Base-by-base conservation (phyloP, 2,888 invertebrate genomes). In the Plutella xylostella region DNA sequence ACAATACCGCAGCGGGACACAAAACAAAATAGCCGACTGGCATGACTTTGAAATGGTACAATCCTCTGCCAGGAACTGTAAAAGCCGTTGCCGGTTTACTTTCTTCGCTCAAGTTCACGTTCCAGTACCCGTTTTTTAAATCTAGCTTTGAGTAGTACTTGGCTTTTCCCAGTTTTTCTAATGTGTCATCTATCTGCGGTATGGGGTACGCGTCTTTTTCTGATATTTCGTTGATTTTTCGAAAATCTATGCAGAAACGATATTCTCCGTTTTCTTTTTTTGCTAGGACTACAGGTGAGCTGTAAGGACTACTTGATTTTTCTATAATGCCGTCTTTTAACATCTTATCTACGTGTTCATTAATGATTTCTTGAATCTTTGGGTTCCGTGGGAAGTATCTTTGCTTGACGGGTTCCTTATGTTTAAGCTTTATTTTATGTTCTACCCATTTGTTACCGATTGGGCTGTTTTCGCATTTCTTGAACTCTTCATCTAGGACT, bases 121-220 rank as follows among this genome's bases (percentile, higher is more conserved):
- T 25, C 25, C 25, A 25, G 25, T 25, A 25, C 5, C 25, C 25
- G 25, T 25, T 25, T 25, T 25, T 25, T 11, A 25, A 25, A 11
- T 25, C 25, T 7, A 25, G 25, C 11, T 25, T 25, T 25, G 25
- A 25, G 25, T 7, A 25, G 25, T 25, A 25, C 5, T 25, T 25
- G 6, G 58, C 57, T 12, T 46, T 42, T 12, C 52, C 41, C 1
- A 61, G 30, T 30, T 30, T 53, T n/a, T 58, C 54, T 14, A 62
- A 40, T 1, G 56, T 55, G 19, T 48, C 49, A 12, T 52, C 51
- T 9, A 63, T 60, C 7, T 48, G 51, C 1, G 60, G 60, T 18
- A 64, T 22, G 3, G 56, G 57, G 38, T 59, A 56, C 1, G 55
- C 57, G 44, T 56, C 55, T 20, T 46, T 45, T 22, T 46, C 40